Conservation (phyloP, 2,888 invertebrate species). For the Anticlea derivata region DNA sequence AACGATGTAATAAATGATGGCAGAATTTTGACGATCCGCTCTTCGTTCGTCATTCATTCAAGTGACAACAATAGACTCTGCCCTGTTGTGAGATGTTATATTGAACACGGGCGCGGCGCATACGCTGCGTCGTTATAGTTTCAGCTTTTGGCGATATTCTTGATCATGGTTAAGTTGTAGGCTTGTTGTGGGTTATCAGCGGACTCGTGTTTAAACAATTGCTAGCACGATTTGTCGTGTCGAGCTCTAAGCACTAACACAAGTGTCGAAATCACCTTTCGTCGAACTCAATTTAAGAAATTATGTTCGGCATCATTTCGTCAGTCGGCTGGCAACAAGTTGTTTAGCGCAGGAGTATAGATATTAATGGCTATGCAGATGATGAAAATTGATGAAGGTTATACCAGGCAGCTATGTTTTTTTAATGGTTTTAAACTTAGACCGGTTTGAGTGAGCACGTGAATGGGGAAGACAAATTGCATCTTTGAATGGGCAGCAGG, state of each 20-base stretch:
- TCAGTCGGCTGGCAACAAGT: slow-evolving; percentile 45
- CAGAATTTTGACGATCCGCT: not conserved
- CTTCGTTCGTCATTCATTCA: slow-evolving; percentile 2
- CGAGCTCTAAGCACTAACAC: slow-evolving; percentile 46
- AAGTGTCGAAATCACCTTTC: slow-evolving; percentile 55
- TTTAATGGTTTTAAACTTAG: not conserved
- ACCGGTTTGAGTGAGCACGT: not conserved
- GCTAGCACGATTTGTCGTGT: slow-evolving; percentile 49
- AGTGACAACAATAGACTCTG: not conserved
- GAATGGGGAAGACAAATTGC: slow-evolving; percentile 1
- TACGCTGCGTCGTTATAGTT: not conserved
- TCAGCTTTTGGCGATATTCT: slow-evolving; percentile 14
- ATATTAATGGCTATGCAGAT: slow-evolving; percentile 43
- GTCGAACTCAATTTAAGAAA: slow-evolving; percentile 62
- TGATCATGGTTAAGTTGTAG: slow-evolving; percentile 19
- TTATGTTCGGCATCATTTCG: slow-evolving; percentile 55
- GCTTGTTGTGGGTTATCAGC: slow-evolving; percentile 13
- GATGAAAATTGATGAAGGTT: slow-evolving; percentile 25
- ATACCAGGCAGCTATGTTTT: not conserved
- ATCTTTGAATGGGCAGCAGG: not conserved
- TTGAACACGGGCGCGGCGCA: not conserved
- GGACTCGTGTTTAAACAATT: slow-evolving; percentile 41
- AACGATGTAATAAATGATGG: slow-evolving; percentile 5
- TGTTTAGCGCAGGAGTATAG: slow-evolving; percentile 43
- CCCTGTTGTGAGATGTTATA: not conserved